phyloP scores from a whole-genome alignment of 2,888 invertebrate species.

The Trichogramma dendrolimi region DNA sequence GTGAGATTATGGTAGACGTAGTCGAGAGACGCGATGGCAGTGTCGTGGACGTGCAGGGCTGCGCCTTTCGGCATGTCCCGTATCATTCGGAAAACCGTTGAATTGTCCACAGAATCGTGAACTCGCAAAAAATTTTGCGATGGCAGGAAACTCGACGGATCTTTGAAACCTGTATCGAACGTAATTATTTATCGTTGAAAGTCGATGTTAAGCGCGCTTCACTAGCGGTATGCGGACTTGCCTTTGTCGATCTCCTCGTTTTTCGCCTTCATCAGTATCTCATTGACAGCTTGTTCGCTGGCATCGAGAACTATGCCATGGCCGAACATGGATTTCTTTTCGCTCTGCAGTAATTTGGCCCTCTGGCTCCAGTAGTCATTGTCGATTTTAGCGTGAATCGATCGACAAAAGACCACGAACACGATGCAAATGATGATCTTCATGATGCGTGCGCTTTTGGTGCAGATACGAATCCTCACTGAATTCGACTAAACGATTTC shows the following conservation, averaged over 20 bases:
- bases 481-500: no score
- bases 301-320: constrained; percentile 53
- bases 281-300: constrained; percentile 57
- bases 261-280: constrained; percentile 60
- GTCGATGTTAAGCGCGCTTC: no score
- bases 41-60: constrained; percentile 67
- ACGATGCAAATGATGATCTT: constrained; percentile 23
- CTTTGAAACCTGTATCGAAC: constrained; percentile 34
- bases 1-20: constrained; percentile 62
- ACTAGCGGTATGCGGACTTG: constrained; percentile 34
- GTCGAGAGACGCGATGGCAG: constrained; percentile 61
- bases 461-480: no score
- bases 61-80: constrained; percentile 71
- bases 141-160: constrained; percentile 58
- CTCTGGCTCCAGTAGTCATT: constrained; percentile 44
- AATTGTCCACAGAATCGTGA: constrained; percentile 58
- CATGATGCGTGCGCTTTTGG: constrained; percentile 4
- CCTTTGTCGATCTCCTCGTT: constrained; percentile 56
- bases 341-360: constrained; percentile 53
- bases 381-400: no score
- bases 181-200: no score
- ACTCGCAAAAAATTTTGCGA: constrained; percentile 64
- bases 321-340: constrained; percentile 55
- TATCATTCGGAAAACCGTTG: constrained; percentile 65
- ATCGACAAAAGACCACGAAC: no score